These are phyloP conservation scores for Deroptyus accipitrinus DNA, from an alignment of 2,113 vertebrate species.

Conservation along the genomic window DNA sequence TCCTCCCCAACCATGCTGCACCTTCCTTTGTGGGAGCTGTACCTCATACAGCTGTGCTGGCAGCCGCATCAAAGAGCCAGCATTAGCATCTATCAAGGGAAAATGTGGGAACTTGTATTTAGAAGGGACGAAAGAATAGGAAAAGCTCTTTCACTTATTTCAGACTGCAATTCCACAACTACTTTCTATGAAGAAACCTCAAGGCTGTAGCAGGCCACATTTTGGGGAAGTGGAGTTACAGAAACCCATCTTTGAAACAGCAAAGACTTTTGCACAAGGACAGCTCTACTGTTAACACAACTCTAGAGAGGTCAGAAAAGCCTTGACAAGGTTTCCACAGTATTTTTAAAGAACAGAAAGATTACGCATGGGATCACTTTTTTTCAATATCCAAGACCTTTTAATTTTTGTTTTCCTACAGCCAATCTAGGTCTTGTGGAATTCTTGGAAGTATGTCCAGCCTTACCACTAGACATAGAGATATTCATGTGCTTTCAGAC, in stretches of 20 bases:
- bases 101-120: neutral
- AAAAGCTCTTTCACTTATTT: neutral
- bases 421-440: neutral
- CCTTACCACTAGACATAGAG: neutral
- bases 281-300: neutral
- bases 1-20: neutral
- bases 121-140: neutral
- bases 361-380: neutral
- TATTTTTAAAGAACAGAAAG: neutral
- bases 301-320: neutral
- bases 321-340: neutral
- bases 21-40: neutral
- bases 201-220: neutral
- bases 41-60: neutral
- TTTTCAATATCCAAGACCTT: neutral
- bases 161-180: neutral
- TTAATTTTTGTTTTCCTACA: neutral
- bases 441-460: neutral
- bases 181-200: neutral
- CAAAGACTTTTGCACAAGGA: neutral
- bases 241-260: neutral
- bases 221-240: neutral
- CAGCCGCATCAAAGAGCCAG: neutral
- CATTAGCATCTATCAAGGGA: accelerated
- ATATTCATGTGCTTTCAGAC: neutral